These are phyloP conservation scores for Scaptodrosophila lebanonensis DNA, from an alignment of 1,140 invertebrate genomes.

Conservation along the genomic window DNA sequence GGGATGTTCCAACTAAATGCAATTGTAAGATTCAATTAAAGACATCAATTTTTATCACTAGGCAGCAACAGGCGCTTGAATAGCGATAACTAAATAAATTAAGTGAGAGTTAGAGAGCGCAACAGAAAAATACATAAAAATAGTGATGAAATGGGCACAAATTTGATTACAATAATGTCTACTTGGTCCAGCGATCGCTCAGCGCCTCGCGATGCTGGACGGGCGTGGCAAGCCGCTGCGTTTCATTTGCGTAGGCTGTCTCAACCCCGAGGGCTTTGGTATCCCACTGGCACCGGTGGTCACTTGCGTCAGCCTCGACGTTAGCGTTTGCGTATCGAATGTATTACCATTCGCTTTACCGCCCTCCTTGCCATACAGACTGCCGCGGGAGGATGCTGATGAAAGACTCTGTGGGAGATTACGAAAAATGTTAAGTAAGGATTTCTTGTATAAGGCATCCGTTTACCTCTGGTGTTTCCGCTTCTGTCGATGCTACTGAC, in stretches of 20 bases:
- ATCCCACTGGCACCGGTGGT: conserved; percentile 62
- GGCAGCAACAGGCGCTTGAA: conserved; percentile 1
- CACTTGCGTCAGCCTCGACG: conserved; percentile 53
- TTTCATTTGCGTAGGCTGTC: conserved; percentile 63
- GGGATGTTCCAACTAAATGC: conserved; percentile 18
- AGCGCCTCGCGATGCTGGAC: conserved; percentile 57
- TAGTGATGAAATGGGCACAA: too few relatives aligned
- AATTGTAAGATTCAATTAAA: conserved; percentile 1
- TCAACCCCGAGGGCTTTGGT: conserved; percentile 68
- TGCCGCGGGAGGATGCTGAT: conserved; percentile 68
- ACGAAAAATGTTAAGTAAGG: neutral
- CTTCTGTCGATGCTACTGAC: conserved; percentile 35
- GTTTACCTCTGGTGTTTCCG: conserved; percentile 51
- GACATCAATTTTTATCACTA: conserved; percentile 9
- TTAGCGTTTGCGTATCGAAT: conserved; percentile 41
- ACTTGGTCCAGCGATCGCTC: too few relatives aligned
- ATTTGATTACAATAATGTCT: too few relatives aligned
- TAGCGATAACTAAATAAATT: conserved; percentile 9
- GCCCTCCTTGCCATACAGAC: conserved; percentile 55
- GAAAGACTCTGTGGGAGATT: conserved; percentile 54
- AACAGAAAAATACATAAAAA: neutral
- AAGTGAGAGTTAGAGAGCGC: conserved; percentile 3
- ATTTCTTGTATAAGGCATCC: neutral
- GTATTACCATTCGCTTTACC: conserved; percentile 5
- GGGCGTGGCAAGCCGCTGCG: conserved; percentile 71